A percentile compares a stretch with the other conserved stretches of the same genome.
phyloP scores from a whole-genome alignment of 1,140 invertebrate species.

The Heliconius nattereri region DNA sequence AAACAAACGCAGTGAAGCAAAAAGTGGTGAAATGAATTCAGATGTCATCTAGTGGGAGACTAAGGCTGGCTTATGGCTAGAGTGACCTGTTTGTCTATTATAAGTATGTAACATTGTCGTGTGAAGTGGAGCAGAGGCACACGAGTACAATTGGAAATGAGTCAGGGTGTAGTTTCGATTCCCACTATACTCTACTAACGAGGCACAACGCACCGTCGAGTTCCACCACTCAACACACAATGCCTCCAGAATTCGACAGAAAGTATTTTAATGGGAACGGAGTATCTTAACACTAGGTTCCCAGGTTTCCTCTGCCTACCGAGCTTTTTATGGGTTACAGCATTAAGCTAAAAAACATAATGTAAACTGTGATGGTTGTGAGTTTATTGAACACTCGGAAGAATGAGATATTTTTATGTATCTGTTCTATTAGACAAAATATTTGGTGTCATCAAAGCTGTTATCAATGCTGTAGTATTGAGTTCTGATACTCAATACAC shows the following conservation, averaged over 20 bases:
- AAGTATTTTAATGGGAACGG: neutral
- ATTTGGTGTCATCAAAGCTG: no score
- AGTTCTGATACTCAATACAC: no score
- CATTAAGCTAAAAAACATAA: neutral
- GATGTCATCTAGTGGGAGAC: neutral
- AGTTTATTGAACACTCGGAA: neutral
- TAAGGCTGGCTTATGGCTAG: neutral
- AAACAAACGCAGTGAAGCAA: neutral
- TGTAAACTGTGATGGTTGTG: neutral
- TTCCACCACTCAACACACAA: neutral
- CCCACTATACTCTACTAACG: neutral
- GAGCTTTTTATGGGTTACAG: neutral
- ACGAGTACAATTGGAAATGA: neutral
- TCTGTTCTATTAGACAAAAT: no score
- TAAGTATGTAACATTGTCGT: neutral
- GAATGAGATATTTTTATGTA: no score
- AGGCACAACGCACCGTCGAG: neutral
- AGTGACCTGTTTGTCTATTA: neutral
- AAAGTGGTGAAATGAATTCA: neutral
- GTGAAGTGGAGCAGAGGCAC: neutral
- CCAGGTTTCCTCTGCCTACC: neutral
- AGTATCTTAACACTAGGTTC: neutral
- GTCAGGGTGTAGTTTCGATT: neutral
- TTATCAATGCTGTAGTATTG: no score
- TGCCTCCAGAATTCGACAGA: neutral